phyloP scores from a whole-genome alignment of 53 echinoderm and acorn worm genomes.

The Holothuria scabra region DNA sequence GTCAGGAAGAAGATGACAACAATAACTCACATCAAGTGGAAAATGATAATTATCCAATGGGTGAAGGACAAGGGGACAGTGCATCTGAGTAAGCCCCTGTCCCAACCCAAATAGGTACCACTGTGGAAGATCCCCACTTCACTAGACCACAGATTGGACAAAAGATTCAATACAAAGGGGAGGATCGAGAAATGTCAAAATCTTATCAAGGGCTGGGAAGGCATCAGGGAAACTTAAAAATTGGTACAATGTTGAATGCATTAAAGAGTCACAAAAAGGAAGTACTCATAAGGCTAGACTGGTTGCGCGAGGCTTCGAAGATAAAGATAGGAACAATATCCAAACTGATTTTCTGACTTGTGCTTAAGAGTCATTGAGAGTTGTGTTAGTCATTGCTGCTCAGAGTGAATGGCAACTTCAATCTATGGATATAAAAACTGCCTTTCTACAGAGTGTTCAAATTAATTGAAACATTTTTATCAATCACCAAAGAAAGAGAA shows the following conservation, averaged over 20 bases:
- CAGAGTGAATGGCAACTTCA: not conserved
- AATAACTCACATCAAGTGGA: too few relatives aligned
- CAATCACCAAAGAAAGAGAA: not conserved
- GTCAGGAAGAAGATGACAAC: too few relatives aligned
- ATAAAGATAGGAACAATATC: too few relatives aligned
- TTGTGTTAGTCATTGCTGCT: not conserved
- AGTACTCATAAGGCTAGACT: too few relatives aligned
- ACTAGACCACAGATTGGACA: conserved; percentile 19
- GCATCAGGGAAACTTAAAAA: conserved; percentile 1
- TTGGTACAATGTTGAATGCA: not conserved
- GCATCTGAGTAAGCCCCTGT: too few relatives aligned
- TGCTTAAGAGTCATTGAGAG: not conserved
- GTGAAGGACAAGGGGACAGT: too few relatives aligned
- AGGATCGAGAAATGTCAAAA: not conserved
- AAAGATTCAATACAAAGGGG: not conserved
- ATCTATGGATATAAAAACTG: not conserved
- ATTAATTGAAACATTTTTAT: not conserved
- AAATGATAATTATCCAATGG: too few relatives aligned
- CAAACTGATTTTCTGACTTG: conserved; percentile 8
- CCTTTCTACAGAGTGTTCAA: conserved; percentile 8
- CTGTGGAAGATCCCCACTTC: not conserved
- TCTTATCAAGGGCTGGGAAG: not conserved
- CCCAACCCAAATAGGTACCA: not conserved
- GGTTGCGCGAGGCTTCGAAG: too few relatives aligned
- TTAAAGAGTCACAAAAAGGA: too few relatives aligned